Evolutionary conservation across 2,888 invertebrate species (phyloP).

Genomic region (Drosophila austrosaltans): DNA sequence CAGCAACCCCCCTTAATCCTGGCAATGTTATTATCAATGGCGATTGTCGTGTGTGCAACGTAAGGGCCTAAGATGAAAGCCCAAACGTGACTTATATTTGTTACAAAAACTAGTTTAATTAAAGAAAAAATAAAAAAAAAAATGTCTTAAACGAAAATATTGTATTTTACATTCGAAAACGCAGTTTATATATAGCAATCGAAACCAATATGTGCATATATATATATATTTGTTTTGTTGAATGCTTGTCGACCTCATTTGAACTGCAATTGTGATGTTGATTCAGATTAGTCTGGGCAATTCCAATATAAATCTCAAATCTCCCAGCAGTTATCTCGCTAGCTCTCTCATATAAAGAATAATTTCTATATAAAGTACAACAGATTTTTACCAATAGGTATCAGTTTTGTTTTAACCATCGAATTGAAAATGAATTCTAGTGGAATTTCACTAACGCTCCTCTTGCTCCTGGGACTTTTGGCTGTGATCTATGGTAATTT

Average conservation of each 20-base stretch:
- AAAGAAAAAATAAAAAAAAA: not conserved
- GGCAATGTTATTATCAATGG: slow-evolving; percentile 63
- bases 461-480: not conserved
- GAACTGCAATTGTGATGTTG: not conserved
- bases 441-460: not conserved
- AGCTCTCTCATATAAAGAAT: not conserved
- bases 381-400: not conserved
- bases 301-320: not conserved
- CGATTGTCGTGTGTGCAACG: slow-evolving; percentile 57
- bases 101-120: slow-evolving; percentile 1
- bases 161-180: not conserved
- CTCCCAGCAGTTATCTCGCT: not conserved
- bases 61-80: slow-evolving; percentile 37
- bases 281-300: slow-evolving; percentile 1
- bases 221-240: not conserved
- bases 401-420: slow-evolving; percentile 2
- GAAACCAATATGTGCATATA: not conserved
- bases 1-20: slow-evolving; percentile 52
- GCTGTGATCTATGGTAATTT: slow-evolving; percentile 4
- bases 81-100: not conserved
- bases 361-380: not conserved
- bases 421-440: not conserved
- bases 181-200: not conserved
- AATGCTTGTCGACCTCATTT: not conserved
- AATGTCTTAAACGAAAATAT: no score